Evolutionary conservation across 2,888 invertebrate species (phyloP).

Genomic region (Pyrochroa serraticornis): DNA sequence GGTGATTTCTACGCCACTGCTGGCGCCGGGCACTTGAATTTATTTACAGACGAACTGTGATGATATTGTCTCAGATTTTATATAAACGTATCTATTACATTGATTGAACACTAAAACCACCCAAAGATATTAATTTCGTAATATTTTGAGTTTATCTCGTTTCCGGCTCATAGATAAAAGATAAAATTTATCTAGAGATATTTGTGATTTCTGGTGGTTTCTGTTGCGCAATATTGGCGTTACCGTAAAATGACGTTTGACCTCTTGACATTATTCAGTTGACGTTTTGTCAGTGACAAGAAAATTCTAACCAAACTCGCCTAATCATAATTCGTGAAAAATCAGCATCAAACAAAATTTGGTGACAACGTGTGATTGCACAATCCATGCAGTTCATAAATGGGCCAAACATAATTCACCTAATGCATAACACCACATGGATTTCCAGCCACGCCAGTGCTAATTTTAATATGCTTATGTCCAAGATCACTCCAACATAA

Average conservation of each 20-base stretch:
- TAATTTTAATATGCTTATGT: constrained; percentile 46
- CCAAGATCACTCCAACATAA: constrained; percentile 52
- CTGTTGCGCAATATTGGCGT: not conserved
- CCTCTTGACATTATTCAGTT: not conserved
- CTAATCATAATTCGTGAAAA: not conserved
- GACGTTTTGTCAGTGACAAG: constrained; percentile 13
- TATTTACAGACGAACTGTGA: too few species aligned
- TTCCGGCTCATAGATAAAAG: too few species aligned
- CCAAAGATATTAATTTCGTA: too few species aligned
- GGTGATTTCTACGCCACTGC: too few species aligned
- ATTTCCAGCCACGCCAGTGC: constrained; percentile 30
- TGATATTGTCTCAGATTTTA: too few species aligned
- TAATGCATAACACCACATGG: constrained; percentile 31
- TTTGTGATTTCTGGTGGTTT: not conserved
- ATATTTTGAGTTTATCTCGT: too few species aligned
- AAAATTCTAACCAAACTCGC: constrained; percentile 1
- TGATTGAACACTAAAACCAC: too few species aligned
- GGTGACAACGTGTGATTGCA: constrained; percentile 13
- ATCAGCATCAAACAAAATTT: constrained; percentile 6
- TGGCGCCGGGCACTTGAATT: too few species aligned
- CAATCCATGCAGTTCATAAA: constrained; percentile 26
- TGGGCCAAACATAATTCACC: constrained; percentile 13
- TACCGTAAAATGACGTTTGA: not conserved
- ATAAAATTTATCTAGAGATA: too few species aligned
- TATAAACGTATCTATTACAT: too few species aligned